These are phyloP conservation scores for Hassar affinis DNA, from an alignment of 2,113 vertebrate species.

Conservation along the genomic window DNA sequence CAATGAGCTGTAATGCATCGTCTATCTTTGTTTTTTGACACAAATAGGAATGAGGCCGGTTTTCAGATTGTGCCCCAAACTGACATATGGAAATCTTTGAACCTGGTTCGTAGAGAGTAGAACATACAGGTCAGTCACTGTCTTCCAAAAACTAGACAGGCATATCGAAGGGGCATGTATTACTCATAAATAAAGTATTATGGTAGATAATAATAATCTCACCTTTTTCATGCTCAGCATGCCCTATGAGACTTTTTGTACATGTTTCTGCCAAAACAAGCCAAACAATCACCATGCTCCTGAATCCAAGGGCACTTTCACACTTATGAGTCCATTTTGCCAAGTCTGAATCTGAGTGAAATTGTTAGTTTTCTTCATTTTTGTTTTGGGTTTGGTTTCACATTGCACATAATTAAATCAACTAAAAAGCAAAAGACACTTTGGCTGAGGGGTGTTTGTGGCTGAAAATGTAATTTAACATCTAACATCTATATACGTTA, in stretches of 20 bases:
- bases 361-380: neutral
- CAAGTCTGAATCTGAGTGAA: neutral
- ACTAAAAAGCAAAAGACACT: neutral
- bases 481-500: neutral
- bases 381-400: neutral
- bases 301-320: neutral
- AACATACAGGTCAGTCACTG: neutral
- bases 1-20: neutral
- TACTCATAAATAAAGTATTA: neutral
- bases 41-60: neutral
- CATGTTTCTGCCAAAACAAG: neutral
- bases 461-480: neutral
- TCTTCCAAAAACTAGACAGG: conserved; percentile 4
- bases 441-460: neutral
- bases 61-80: neutral
- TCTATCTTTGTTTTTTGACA: too few species aligned
- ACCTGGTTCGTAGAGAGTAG: neutral
- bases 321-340: neutral
- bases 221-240: neutral
- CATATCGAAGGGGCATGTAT: neutral
- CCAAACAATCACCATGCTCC: neutral
- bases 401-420: neutral
- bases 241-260: neutral
- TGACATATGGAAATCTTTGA: neutral
- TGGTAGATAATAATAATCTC: too few species aligned